Conservation (phyloP, 2,888 invertebrate genomes). For the Conomelus anceps region DNA sequence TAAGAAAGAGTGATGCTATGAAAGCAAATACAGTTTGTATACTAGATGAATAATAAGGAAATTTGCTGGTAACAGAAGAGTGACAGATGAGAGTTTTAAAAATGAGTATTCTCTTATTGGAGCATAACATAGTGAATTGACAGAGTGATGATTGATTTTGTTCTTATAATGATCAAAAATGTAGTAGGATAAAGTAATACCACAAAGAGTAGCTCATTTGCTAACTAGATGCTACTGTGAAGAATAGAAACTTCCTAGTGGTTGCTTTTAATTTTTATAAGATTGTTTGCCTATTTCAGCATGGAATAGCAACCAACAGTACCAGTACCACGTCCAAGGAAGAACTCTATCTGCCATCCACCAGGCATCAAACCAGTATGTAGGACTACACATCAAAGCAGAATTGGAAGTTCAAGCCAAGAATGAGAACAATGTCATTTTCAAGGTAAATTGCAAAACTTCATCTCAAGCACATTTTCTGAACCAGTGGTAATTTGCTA, state of each 20-base stretch:
- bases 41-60: too few relatives aligned
- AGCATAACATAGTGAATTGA: too few relatives aligned
- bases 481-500: too few relatives aligned
- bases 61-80: too few relatives aligned
- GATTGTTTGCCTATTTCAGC: slow-evolving; percentile 38
- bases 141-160: too few relatives aligned
- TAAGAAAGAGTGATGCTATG: too few relatives aligned
- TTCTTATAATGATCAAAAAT: too few relatives aligned
- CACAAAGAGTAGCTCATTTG: not conserved
- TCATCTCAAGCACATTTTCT: too few relatives aligned
- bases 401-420: slow-evolving; percentile 49
- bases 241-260: not conserved
- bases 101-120: too few relatives aligned
- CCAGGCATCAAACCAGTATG: slow-evolving; percentile 49
- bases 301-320: slow-evolving; percentile 53
- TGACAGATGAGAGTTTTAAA: too few relatives aligned
- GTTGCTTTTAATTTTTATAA: not conserved
- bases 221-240: not conserved
- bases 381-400: slow-evolving; percentile 51
- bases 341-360: slow-evolving; percentile 51
- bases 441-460: slow-evolving; percentile 29
- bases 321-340: slow-evolving; percentile 51
- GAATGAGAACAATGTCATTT: slow-evolving; percentile 41
- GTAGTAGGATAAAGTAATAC: too few relatives aligned
- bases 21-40: too few relatives aligned